Percentiles rank a stretch among this genome's conserved stretches.
Evolutionary conservation across 1,140 invertebrate genomes (phyloP).

Genomic region (Rhynchophorus ferrugineus): DNA sequence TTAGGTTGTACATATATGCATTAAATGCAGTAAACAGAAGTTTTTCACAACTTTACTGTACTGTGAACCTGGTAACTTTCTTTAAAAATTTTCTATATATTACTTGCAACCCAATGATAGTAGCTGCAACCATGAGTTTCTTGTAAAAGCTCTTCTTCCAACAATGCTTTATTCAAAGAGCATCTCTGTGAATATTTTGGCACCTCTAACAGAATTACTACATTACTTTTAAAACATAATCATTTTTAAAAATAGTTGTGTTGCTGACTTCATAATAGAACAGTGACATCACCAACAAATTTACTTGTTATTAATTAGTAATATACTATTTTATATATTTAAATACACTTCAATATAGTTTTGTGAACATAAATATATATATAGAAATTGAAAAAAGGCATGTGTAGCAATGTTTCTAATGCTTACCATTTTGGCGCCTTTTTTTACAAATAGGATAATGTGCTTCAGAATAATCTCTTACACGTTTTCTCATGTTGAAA

Average conservation of each 20-base stretch:
- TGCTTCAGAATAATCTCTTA: constrained; percentile 13
- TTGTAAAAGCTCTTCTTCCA: constrained; percentile 43
- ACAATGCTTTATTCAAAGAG: constrained; percentile 3
- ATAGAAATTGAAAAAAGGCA: too few relatives aligned
- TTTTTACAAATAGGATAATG: constrained; percentile 23
- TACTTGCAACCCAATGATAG: constrained; percentile 38
- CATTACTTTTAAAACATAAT: constrained; percentile 24
- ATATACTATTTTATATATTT: constrained; percentile 4
- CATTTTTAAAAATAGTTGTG: not conserved
- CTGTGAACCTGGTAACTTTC: too few relatives aligned
- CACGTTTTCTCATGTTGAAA: constrained; percentile 25
- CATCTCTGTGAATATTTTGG: not conserved
- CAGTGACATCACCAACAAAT: not conserved
- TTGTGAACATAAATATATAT: too few relatives aligned
- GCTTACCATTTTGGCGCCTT: constrained; percentile 32
- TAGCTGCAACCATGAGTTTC: constrained; percentile 46
- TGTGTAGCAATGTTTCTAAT: too few relatives aligned
- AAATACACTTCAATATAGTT: too few relatives aligned
- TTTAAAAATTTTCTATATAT: too few relatives aligned
- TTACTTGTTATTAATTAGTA: not conserved
- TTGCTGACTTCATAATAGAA: too few relatives aligned
- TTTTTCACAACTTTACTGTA: too few relatives aligned
- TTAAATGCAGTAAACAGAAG: too few relatives aligned
- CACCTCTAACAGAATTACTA: constrained; percentile 3
- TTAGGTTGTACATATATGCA: too few relatives aligned